A percentile compares a stretch with the other conserved stretches of the same genome.
These are phyloP conservation scores for Hipposideros larvatus DNA, from an alignment of 2,797 vertebrate genomes.

Conservation along the genomic window DNA sequence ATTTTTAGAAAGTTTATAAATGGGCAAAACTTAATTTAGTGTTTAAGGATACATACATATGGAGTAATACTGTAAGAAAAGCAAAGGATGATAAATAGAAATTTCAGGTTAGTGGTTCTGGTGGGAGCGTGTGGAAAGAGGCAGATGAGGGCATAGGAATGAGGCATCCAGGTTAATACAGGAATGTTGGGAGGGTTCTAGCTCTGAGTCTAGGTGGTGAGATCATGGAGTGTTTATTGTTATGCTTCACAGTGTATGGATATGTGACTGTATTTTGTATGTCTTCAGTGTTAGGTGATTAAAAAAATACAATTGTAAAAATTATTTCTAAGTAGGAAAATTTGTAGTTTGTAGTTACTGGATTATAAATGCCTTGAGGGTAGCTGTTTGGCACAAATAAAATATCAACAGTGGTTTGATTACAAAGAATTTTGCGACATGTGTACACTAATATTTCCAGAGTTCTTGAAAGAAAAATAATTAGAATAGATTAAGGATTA, in stretches of 20 bases:
- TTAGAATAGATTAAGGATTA: constrained; percentile 33
- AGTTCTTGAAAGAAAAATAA: neutral
- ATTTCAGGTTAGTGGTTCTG: neutral
- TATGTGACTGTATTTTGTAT: constrained; percentile 1
- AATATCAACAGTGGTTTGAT: neutral
- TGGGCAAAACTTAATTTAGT: neutral
- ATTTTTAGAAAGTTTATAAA: neutral
- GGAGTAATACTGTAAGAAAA: neutral
- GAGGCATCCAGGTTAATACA: neutral
- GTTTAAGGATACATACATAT: neutral
- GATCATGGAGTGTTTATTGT: neutral
- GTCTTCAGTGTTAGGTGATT: neutral
- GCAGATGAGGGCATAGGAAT: neutral
- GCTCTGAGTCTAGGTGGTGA: neutral
- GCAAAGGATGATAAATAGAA: neutral
- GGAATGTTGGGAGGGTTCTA: neutral
- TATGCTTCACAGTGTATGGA: neutral
- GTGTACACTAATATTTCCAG: neutral
- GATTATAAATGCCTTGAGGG: constrained; percentile 18
- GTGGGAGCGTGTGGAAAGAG: neutral
- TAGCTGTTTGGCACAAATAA: constrained; percentile 2
- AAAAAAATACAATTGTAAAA: neutral
- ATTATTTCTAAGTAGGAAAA: constrained; percentile 21
- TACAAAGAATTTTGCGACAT: neutral
- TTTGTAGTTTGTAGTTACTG: neutral